A percentile compares a stretch with the other conserved stretches of the same genome.
These are phyloP conservation scores for Charaxes varanes DNA, from an alignment of 1,140 invertebrate genomes.

Conservation along the genomic window DNA sequence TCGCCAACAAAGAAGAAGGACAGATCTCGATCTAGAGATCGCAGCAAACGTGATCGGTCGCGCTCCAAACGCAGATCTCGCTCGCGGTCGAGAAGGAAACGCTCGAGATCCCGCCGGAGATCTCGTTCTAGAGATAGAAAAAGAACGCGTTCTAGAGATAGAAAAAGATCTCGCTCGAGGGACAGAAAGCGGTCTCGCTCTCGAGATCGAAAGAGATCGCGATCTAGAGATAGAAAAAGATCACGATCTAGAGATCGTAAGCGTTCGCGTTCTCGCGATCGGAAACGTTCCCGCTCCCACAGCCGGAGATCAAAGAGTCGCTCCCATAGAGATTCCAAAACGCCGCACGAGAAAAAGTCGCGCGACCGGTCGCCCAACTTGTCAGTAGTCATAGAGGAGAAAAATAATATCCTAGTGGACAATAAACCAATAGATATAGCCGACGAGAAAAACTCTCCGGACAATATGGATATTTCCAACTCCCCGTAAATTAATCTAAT, in stretches of 20 bases:
- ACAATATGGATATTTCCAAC: constrained; percentile 74
- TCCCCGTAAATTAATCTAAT: constrained; percentile 70
- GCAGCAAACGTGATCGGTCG: constrained; percentile 57
- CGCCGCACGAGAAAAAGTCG: constrained; percentile 52
- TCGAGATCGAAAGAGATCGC: constrained; percentile 55
- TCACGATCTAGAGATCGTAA: constrained; percentile 57
- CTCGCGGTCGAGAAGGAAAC: constrained; percentile 46
- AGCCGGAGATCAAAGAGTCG: constrained; percentile 60
- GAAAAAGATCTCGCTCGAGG: constrained; percentile 53
- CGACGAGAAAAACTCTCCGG: constrained; percentile 65
- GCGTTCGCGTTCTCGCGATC: constrained; percentile 60
- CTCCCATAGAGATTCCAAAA: constrained; percentile 53
- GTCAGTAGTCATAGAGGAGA: constrained; percentile 38
- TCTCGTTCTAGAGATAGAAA: constrained; percentile 61
- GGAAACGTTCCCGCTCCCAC: constrained; percentile 57
- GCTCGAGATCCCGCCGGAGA: constrained; percentile 45
- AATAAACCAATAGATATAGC: constrained; percentile 38
- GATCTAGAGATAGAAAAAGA: constrained; percentile 56
- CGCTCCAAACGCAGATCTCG: constrained; percentile 41
- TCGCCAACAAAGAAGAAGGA: constrained; percentile 74
- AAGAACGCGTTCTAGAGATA: constrained; percentile 55
- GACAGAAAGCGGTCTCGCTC: constrained; percentile 68
- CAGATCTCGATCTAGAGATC: constrained; percentile 57
- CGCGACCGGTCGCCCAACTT: constrained; percentile 52
- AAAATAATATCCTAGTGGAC: constrained; percentile 33